Evolutionary conservation across 2,797 vertebrate genomes (phyloP).

Genomic region (Anas bernieri): DNA sequence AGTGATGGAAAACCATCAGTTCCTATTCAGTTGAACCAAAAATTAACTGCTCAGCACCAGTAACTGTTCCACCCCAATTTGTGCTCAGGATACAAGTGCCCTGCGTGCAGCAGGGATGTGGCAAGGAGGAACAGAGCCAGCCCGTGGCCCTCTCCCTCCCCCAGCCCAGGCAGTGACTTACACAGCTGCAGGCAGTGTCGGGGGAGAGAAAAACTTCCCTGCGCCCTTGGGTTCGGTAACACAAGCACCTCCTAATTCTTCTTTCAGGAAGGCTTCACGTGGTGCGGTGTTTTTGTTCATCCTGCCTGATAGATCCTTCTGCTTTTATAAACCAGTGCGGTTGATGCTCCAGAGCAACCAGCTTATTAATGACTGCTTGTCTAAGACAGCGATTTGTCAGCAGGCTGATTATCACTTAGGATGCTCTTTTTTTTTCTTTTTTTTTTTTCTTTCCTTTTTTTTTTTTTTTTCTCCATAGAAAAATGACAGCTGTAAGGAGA

Average conservation of each 20-base stretch:
- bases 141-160: background rate
- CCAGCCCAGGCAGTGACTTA: fast-evolving
- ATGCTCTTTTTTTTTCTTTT: background rate
- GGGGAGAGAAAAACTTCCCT: background rate
- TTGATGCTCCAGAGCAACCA: background rate
- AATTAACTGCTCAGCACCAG: background rate
- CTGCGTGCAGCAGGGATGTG: background rate
- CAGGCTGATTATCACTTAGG: background rate
- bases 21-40: background rate
- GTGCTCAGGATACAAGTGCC: background rate
- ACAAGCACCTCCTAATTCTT: background rate
- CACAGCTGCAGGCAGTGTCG: background rate
- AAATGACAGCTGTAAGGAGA: background rate
- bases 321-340: background rate
- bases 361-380: background rate
- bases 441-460: background rate
- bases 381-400: background rate
- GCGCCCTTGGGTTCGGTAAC: background rate
- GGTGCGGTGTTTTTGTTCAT: background rate
- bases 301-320: background rate
- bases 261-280: background rate
- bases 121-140: background rate
- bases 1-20: background rate
- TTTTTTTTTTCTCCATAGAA: background rate
- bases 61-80: background rate